phyloP scores from a whole-genome alignment of 37 sponge, comb jelly and placozoan genomes.

The Cladorhizidae sp. region DNA sequence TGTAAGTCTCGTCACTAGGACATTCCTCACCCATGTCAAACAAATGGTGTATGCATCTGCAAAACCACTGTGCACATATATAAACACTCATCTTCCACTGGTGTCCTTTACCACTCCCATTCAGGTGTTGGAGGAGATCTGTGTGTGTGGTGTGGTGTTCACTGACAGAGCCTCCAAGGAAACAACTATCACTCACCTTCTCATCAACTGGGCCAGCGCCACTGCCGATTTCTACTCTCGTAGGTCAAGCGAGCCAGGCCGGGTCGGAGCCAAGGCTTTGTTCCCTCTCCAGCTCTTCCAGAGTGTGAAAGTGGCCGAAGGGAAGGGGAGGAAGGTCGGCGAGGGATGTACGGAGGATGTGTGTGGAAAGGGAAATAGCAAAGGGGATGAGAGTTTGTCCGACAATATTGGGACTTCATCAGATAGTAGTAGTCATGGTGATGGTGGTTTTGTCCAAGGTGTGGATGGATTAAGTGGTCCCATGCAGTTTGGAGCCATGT shows the following conservation, averaged over 20 bases:
- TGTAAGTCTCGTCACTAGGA: too few species aligned
- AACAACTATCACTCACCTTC: conserved; percentile 32
- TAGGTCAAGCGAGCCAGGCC: not conserved
- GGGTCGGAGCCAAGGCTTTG: not conserved
- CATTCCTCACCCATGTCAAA: too few species aligned
- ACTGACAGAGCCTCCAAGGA: conserved; percentile 13
- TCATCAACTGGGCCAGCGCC: conserved; percentile 31
- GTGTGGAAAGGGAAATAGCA: not conserved
- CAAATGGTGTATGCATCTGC: too few species aligned
- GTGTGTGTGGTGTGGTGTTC: conserved; percentile 30
- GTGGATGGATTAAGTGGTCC: not conserved
- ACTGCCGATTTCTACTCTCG: not conserved
- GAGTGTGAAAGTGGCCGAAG: not conserved
- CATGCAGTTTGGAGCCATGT: conserved; percentile 5
- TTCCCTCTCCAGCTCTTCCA: not conserved
- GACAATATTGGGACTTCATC: not conserved
- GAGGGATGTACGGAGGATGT: not conserved
- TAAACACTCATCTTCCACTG: too few species aligned
- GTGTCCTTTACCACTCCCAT: not conserved
- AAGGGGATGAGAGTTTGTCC: not conserved
- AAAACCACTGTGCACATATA: too few species aligned
- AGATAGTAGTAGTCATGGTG: not conserved
- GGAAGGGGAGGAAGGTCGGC: not conserved
- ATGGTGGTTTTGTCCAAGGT: not conserved
- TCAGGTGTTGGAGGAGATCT: conserved; percentile 51